Evolutionary conservation across 2,797 vertebrate genomes (phyloP).

Genomic region (Crypturellus tataupa): DNA sequence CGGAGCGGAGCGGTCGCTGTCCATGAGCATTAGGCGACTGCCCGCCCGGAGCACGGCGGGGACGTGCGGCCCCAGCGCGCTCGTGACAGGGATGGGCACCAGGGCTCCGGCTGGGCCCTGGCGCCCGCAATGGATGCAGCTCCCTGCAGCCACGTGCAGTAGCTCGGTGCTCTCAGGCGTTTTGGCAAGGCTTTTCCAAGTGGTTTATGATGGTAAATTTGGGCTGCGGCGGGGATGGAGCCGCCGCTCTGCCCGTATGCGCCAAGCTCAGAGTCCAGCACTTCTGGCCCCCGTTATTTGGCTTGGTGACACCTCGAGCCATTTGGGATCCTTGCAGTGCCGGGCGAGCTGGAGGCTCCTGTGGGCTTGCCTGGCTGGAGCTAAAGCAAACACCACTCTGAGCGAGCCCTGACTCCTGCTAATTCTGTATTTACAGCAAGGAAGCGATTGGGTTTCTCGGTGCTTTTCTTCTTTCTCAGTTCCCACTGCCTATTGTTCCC

Average conservation of each 20-base stretch:
- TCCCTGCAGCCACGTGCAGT: too few relatives aligned
- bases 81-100: too few relatives aligned
- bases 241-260: slow-evolving; percentile 31
- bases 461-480: neutral
- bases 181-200: slow-evolving; percentile 25
- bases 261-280: slow-evolving; percentile 51
- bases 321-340: neutral
- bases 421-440: neutral
- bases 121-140: too few relatives aligned
- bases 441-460: neutral
- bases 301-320: neutral
- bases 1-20: neutral
- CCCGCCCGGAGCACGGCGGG: too few relatives aligned
- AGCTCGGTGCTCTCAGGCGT: neutral
- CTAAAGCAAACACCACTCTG: too few relatives aligned
- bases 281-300: slow-evolving; percentile 32
- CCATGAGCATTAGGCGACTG: neutral
- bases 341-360: neutral
- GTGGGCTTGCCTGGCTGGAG: too few relatives aligned
- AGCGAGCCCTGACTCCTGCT: neutral
- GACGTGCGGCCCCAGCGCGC: too few relatives aligned
- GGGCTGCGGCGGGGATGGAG: slow-evolving; percentile 33
- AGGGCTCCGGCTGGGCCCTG: too few relatives aligned
- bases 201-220: slow-evolving; percentile 41
- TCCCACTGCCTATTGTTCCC: slow-evolving; percentile 30